Conservation (phyloP, 2,888 invertebrate genomes). For the Habrosyne pyritoides region DNA sequence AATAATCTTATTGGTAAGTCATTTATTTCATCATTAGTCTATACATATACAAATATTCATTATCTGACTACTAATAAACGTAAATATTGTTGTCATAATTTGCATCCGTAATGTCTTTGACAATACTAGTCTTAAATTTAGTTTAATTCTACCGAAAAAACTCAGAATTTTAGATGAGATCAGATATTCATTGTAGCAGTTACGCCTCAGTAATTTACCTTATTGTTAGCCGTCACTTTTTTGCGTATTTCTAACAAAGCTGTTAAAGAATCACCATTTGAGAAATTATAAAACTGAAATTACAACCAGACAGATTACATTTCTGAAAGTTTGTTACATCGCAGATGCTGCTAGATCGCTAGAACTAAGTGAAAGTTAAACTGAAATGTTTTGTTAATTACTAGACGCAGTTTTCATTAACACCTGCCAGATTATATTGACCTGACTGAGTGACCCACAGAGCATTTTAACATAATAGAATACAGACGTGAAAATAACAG, state of each 20-base stretch:
- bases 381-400: constrained; percentile 19
- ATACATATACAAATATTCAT: neutral
- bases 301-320: neutral
- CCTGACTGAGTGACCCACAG: constrained; percentile 48
- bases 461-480: constrained; percentile 38
- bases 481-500: constrained; percentile 50
- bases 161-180: neutral
- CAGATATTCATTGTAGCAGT: neutral
- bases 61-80: neutral
- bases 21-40: constrained; percentile 5
- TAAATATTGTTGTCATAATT: neutral
- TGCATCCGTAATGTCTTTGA: no score
- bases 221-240: neutral
- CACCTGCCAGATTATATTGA: constrained; percentile 24
- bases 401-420: constrained; percentile 21
- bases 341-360: neutral
- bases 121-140: no score
- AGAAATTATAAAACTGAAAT: neutral
- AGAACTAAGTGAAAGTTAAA: constrained; percentile 2
- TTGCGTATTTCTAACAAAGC: neutral
- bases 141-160: neutral
- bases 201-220: neutral
- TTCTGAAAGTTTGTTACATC: neutral
- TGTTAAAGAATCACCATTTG: neutral
- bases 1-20: constrained; percentile 94